Evolutionary conservation across 2,113 vertebrate genomes (phyloP).

Genomic region (Phrynosoma blainvillii): DNA sequence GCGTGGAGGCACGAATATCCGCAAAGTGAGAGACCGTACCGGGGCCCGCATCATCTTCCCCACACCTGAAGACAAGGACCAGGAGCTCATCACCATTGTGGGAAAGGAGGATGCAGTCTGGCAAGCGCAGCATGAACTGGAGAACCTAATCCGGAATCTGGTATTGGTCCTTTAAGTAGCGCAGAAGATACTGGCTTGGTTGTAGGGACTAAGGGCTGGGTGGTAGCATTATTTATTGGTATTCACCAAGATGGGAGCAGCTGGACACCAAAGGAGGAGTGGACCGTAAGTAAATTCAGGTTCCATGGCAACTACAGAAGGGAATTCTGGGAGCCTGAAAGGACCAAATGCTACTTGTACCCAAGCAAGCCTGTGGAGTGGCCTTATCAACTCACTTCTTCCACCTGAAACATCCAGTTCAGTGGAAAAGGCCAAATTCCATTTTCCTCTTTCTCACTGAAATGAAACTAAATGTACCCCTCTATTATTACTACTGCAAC

Average conservation of each 20-base stretch:
- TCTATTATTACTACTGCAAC: too few species aligned
- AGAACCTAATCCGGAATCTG: conserved; percentile 81
- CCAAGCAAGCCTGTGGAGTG: too few species aligned
- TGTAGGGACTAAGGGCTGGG: neutral
- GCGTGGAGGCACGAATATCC: conserved; percentile 80
- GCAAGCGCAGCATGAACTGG: conserved; percentile 79
- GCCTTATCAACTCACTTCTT: too few species aligned
- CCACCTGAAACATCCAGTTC: too few species aligned
- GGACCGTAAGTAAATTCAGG: neutral
- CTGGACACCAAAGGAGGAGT: neutral
- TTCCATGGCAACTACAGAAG: neutral
- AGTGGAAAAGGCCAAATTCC: too few species aligned
- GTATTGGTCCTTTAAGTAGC: conserved; percentile 48
- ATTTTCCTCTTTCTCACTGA: too few species aligned
- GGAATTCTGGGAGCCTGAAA: neutral
- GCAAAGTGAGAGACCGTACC: conserved; percentile 78
- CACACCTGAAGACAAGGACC: conserved; percentile 74
- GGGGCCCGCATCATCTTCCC: conserved; percentile 82
- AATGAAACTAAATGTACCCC: too few species aligned
- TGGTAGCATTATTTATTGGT: neutral
- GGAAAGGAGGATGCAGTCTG: conserved; percentile 80
- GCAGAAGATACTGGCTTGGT: neutral
- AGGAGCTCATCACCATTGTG: conserved; percentile 82
- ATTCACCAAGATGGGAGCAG: neutral
- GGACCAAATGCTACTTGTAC: too few species aligned